Evolutionary conservation across 2,797 vertebrate species (phyloP).

Genomic region (Otolemur crassicaudatus): DNA sequence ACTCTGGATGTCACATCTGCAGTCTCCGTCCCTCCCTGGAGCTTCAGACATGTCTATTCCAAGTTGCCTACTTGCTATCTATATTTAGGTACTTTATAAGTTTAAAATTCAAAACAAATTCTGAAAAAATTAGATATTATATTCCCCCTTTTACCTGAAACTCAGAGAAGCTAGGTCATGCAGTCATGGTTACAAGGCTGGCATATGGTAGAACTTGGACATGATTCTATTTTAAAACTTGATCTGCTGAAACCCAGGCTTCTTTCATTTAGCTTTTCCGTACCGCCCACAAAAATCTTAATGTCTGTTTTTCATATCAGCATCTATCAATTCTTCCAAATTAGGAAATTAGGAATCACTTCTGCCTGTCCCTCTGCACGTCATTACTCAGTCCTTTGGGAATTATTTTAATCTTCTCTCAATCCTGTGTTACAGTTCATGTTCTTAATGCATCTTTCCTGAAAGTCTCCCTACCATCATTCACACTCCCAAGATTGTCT

Average conservation of each 20-base stretch:
- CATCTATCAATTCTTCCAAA: not conserved
- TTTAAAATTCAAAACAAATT: constrained; percentile 14
- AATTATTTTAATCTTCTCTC: not conserved
- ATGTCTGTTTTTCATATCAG: not conserved
- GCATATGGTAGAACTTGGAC: not conserved
- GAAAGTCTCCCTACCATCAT: not conserved
- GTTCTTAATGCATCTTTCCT: not conserved
- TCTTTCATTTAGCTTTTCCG: not conserved
- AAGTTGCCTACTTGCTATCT: not conserved
- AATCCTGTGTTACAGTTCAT: not conserved
- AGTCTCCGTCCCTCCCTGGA: not conserved
- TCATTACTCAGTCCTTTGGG: not conserved
- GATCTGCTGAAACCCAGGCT: not conserved
- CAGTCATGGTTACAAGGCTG: not conserved
- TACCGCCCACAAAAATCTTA: not conserved
- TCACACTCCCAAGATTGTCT: not conserved
- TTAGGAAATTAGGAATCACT: constrained; percentile 8
- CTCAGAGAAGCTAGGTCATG: not conserved
- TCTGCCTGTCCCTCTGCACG: not conserved
- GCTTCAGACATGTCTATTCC: not conserved
- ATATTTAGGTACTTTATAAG: not conserved
- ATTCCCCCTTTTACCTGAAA: not conserved
- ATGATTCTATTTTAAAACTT: not conserved
- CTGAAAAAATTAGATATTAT: not conserved
- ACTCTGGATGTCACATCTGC: not conserved